Base-by-base conservation (phyloP, 23 tunicate genomes). In the Botrylloides violaceus region DNA sequence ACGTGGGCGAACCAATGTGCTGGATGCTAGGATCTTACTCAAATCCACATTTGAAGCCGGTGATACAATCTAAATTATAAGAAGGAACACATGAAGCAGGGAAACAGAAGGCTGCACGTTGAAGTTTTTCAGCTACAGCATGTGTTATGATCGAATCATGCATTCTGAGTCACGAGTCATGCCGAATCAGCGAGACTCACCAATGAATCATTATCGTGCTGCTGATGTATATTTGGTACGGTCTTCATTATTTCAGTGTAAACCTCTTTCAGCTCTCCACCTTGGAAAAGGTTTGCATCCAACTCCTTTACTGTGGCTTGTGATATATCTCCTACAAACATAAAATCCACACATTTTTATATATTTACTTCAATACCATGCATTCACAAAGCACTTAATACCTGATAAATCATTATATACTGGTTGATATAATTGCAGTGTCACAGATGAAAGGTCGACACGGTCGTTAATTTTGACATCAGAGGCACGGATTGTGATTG, bases 161-260 rank as follows among this genome's bases (percentile, higher is more conserved):
- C n/a, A n/a, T n/a, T n/a, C n/a, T n/a, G n/a, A n/a, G n/a, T n/a
- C n/a, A n/a, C n/a, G n/a, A n/a, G n/a, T n/a, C n/a, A n/a, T n/a
- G n/a, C n/a, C n/a, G n/a, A n/a, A n/a, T n/a, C n/a, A n/a, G n/a
- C n/a, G n/a, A n/a, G 5, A 68, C 80, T 36, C 50, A 88, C 96
- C 83, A 78, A 26, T 1, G 74, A 60, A 65, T 88, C 96, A 60
- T 82, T 78, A 58, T 88, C 88, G 58, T 82, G 77, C 15, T 29
- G 64, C 34, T 82, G 77, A 55, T 88, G 88, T 25, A 58, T 71
- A 47, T 88, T 66, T 3, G 83, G 77, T 33, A 82, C 88, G 20
- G 96, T 88, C 59, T 88, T 82, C 84, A 88, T 81, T 2, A 88
- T 88, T 72, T 88, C 96, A 37, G 35, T 33, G 39, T 81, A 88